Base-by-base conservation (phyloP, 2,888 invertebrate genomes). In the Labia minor region DNA sequence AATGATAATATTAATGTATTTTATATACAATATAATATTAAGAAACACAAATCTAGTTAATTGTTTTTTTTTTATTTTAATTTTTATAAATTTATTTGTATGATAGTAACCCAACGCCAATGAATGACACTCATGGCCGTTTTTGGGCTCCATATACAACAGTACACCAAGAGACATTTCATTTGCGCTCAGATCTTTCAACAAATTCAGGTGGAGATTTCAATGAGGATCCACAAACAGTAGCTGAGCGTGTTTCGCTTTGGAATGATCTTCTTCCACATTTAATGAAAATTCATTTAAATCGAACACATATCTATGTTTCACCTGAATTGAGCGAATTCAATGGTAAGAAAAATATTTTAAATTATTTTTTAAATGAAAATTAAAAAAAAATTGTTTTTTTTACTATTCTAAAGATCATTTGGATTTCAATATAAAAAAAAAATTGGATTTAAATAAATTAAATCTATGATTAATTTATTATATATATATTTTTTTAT, bases 261-360 rank as follows among this genome's bases (percentile, higher is more conserved):
- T 49, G 49, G 49, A 49, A 49, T 49, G 49, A 49, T 49, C 49
- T 49, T 49, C 49, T 49, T 49, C 49, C 49, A 49, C 49, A 49
- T 8, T 14, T 49, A 49, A 49, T 49, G 49, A 14, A 49, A 49
- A 49, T 49, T 14, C 49, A 49, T 49, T 4, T 49, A 4, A 49
- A 49, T 49, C 49, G 49, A 49, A 49, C 49, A 49, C 49, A 4
- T 8, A 4, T 16, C 3, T 49, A 49, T 49, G 49, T 49, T 8
- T 49, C 49, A 14, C 49, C 49, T 14, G 49, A 49, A 14, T 14
- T 49, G 14, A 4, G 49, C 14, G 49, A 49, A 49, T 49, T 8
- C 49, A 49, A 4, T 49, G 49, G 49, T 49, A 14, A 14, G 49
- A 8, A 49, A 49, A 4, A 49, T 8, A 49, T 14, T 49, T 49